Conservation (phyloP, 2,113 vertebrate species). For the Verasper variegatus region DNA sequence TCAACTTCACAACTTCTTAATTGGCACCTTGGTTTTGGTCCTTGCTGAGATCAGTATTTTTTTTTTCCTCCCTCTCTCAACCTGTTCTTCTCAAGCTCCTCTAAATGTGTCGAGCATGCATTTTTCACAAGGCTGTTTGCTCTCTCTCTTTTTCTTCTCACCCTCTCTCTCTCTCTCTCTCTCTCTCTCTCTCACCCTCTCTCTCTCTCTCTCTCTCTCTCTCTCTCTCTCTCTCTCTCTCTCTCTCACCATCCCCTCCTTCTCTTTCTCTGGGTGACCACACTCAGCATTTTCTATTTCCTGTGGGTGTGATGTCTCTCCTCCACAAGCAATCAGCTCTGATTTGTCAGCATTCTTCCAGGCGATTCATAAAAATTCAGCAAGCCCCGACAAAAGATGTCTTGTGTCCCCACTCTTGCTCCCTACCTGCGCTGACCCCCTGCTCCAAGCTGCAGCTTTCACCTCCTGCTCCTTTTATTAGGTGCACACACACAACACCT, state of each 20-base stretch:
- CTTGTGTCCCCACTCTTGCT: slow-evolving; percentile 47
- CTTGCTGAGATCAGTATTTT: slow-evolving; percentile 82
- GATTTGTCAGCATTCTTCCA: slow-evolving; percentile 84
- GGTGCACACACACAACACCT: slow-evolving; percentile 23
- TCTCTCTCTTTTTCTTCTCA: slow-evolving; percentile 32
- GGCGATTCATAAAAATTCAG: slow-evolving; percentile 85
- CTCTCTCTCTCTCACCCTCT: slow-evolving; percentile 25
- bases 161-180: slow-evolving; percentile 25
- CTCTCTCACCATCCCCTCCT: slow-evolving; percentile 55
- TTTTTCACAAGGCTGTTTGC: slow-evolving; percentile 77
- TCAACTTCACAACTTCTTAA: slow-evolving; percentile 80
- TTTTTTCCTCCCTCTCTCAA: slow-evolving; percentile 38
- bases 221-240: slow-evolving; percentile 48
- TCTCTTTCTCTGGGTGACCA: slow-evolving; percentile 72
- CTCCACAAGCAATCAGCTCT: slow-evolving; percentile 85
- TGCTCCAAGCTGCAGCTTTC: slow-evolving; percentile 42
- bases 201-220: slow-evolving; percentile 25
- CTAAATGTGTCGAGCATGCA: slow-evolving; percentile 82
- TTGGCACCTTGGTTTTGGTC: slow-evolving; percentile 82
- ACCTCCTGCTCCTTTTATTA: slow-evolving; percentile 34
- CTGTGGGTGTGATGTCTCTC: slow-evolving; percentile 85
- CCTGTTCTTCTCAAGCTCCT: slow-evolving; percentile 77
- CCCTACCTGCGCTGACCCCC: slow-evolving; percentile 26
- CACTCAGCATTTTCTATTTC: slow-evolving; percentile 86
- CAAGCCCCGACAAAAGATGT: slow-evolving; percentile 79